phyloP scores from a whole-genome alignment of 2,888 invertebrate genomes.

The Pristionchus entomophagus region DNA sequence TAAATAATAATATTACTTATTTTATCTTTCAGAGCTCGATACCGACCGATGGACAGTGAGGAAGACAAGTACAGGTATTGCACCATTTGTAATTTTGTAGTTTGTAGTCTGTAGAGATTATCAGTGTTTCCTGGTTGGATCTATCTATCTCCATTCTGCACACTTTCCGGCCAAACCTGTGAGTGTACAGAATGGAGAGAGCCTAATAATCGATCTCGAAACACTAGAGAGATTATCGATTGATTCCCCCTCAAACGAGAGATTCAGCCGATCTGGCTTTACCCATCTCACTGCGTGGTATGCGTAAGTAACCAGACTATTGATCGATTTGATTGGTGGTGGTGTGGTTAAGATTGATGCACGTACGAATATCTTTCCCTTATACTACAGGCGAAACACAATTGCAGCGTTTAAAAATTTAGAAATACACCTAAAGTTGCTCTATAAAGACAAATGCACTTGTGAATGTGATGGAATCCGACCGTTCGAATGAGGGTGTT shows the following conservation, averaged over 20 bases:
- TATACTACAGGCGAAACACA: too few species aligned
- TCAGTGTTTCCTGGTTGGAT: background rate
- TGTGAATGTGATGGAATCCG: too few species aligned
- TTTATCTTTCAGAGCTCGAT: slow-evolving; percentile 23
- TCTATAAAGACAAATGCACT: too few species aligned
- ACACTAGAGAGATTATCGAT: background rate
- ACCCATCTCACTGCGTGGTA: slow-evolving; percentile 31
- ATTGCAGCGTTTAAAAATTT: too few species aligned
- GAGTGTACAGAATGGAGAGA: too few species aligned
- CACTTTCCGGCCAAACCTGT: too few species aligned
- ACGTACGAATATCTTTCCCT: too few species aligned
- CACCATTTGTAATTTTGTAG: background rate
- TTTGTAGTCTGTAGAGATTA: background rate
- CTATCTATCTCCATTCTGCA: background rate
- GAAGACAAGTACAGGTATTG: slow-evolving; percentile 35
- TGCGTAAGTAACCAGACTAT: slow-evolving; percentile 15
- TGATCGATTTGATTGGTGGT: slow-evolving; percentile 26
- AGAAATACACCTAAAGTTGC: too few species aligned
- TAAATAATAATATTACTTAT: too few species aligned
- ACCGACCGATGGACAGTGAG: background rate
- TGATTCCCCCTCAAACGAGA: background rate
- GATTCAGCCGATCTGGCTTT: background rate
- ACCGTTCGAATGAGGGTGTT: too few species aligned
- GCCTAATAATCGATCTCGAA: too few species aligned
- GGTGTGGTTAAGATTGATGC: too few species aligned